Evolutionary conservation across 2,113 vertebrate genomes (phyloP), one percentile per base, ranked within the genome.

Genomic region (Ifrita kowaldi): DNA sequence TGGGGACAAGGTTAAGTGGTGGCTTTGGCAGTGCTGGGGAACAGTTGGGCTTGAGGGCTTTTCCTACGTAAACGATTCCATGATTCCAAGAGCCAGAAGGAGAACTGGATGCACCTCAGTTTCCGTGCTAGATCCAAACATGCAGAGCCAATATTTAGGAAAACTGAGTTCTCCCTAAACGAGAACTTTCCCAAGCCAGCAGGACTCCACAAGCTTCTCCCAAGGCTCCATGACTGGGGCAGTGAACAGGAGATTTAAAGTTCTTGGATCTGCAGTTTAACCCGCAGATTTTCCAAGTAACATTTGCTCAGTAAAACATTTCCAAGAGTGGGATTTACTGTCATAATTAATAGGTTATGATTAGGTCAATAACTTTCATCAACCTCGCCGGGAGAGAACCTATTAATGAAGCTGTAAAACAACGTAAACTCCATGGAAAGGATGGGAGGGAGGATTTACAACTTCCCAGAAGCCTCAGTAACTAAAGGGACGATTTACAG

Each of bases 271-370:
- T 92, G 78, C 80, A 65, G 83, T 74, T 91, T 95, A 97, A 96
- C 96, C 94, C 11, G 3, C 81, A 57, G 94, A 95, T 97, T 94
- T 95, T 91, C 97, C 68, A 88, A 95, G 96, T 96, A 95, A 89
- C 93, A 79, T 96, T 97, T 95, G 93, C 96, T 93, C 95, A 65
- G 97, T 95, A 95, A 96, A 97, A 97, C 95, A 96, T 96, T 89
- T 95, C 91, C 91, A 93, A 70, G 77, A 44, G 56, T 75, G 90
- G 97, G 64, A 98, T 98, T 98, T 98, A 97, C 95, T 94, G 95
- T 94, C 81, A 96, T 97, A 98, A 98, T 98, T 97, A 98, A 97
- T 98, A 97, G 97, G 96, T 98, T 97, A 97, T 97, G 97, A 98
- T 97, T 97, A 98, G 97, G 97, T 97, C 97, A 98, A 97, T 97